phyloP scores from a whole-genome alignment of 2,113 vertebrate genomes.

The Pedetes capensis region DNA sequence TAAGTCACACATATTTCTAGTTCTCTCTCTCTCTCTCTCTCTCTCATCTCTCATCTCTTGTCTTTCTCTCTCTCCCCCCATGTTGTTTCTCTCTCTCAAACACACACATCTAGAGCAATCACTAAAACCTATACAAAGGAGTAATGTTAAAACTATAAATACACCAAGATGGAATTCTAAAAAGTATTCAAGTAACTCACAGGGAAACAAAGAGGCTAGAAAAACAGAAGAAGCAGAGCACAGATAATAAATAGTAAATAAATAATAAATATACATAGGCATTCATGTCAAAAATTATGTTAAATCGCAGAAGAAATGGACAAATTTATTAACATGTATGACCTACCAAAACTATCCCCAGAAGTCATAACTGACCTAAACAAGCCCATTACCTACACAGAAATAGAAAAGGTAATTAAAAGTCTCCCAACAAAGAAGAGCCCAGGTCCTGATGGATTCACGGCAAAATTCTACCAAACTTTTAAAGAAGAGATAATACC shows the following conservation, averaged over 20 bases:
- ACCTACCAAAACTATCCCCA: no score
- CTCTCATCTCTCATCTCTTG: no score
- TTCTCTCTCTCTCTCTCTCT: no score
- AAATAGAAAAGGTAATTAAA: no score
- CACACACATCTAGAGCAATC: background rate
- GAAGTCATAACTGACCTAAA: no score
- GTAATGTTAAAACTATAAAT: background rate
- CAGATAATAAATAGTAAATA: background rate
- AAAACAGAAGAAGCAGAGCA: background rate
- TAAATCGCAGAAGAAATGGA: background rate
- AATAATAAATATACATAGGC: background rate
- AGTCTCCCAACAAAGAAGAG: no score
- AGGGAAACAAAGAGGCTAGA: background rate
- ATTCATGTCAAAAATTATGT: background rate
- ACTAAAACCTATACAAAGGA: background rate
- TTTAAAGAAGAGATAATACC: no score
- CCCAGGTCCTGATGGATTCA: no score
- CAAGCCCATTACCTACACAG: no score
- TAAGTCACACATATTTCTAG: background rate
- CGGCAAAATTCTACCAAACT: no score
- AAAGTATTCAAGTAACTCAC: background rate
- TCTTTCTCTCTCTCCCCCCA: background rate
- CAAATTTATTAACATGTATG: no score
- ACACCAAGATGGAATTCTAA: background rate
- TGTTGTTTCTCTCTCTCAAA: background rate